These are phyloP conservation scores for Myoxocephalus aenaeus DNA, from an alignment of 2,797 vertebrate genomes.

Conservation along the genomic window DNA sequence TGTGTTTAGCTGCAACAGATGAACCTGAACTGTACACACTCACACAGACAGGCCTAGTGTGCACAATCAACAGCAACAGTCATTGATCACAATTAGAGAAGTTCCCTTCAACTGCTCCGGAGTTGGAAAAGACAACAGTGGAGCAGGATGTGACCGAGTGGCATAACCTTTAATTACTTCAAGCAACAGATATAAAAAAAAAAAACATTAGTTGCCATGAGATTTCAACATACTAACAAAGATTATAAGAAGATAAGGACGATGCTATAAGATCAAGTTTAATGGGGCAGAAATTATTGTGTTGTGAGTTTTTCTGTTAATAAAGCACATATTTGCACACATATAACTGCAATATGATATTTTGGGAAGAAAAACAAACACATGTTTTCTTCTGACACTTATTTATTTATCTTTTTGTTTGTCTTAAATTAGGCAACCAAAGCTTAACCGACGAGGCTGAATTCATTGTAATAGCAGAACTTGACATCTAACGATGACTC, in stretches of 20 bases:
- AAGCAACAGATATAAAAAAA: constrained; percentile 10
- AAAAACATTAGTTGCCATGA: neutral
- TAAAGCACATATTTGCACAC: neutral
- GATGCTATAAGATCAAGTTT: neutral
- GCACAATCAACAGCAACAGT: constrained; percentile 47
- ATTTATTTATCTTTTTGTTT: neutral
- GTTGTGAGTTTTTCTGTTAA: neutral
- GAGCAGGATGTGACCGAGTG: constrained; percentile 13
- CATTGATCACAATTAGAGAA: constrained; percentile 41
- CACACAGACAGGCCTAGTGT: constrained; percentile 22
- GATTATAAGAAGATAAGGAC: neutral
- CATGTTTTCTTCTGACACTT: too few species aligned
- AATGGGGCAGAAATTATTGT: neutral
- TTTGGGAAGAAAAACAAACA: neutral
- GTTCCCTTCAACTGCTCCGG: neutral
- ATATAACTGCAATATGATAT: neutral
- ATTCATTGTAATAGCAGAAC: neutral
- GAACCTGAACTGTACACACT: constrained; percentile 35
- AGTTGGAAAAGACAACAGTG: constrained; percentile 1
- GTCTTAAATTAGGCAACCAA: neutral
- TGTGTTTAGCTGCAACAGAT: constrained; percentile 75
- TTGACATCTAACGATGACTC: neutral
- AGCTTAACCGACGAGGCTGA: neutral
- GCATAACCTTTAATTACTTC: constrained; percentile 1
- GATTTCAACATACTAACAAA: neutral